phyloP scores from a whole-genome alignment of 2,797 vertebrate genomes.

The Acipenser oxyrinchus region DNA sequence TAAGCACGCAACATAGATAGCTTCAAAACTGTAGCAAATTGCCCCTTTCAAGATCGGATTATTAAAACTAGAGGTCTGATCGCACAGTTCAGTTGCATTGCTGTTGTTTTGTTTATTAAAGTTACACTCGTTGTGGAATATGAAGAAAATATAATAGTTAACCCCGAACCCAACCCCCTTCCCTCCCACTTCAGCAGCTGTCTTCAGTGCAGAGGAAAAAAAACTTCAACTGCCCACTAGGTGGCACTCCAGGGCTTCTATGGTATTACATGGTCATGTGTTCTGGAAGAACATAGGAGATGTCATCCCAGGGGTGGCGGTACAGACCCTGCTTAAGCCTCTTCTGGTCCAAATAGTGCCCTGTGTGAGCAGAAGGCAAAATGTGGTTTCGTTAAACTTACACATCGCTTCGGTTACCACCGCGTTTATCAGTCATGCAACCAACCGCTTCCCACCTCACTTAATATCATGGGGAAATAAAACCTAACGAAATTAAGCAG shows the following conservation, averaged over 20 bases:
- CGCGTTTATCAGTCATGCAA: too few species aligned
- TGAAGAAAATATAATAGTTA: not conserved
- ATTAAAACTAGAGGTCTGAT: not conserved
- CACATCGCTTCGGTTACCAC: too few species aligned
- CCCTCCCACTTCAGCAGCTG: not conserved
- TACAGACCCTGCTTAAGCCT: constrained; percentile 93
- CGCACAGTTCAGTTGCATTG: constrained; percentile 1
- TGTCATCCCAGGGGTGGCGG: constrained; percentile 96
- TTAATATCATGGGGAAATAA: too few species aligned
- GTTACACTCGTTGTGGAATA: not conserved
- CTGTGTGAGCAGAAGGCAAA: constrained; percentile 40
- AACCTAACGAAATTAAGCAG: too few species aligned
- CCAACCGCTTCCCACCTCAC: too few species aligned
- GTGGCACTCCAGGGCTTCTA: constrained; percentile 6
- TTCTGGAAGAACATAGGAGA: constrained; percentile 92
- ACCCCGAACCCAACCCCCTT: not conserved
- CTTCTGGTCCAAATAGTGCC: constrained; percentile 98
- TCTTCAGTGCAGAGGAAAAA: not conserved
- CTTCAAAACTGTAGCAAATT: not conserved
- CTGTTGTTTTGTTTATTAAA: not conserved
- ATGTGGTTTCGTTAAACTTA: too few species aligned
- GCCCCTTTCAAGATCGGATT: not conserved
- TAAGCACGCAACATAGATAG: not conserved
- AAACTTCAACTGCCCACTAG: not conserved
- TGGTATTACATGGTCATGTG: constrained; percentile 90